Evolutionary conservation across 2,888 invertebrate species (phyloP).

Genomic region (Incurvaria masculella): DNA sequence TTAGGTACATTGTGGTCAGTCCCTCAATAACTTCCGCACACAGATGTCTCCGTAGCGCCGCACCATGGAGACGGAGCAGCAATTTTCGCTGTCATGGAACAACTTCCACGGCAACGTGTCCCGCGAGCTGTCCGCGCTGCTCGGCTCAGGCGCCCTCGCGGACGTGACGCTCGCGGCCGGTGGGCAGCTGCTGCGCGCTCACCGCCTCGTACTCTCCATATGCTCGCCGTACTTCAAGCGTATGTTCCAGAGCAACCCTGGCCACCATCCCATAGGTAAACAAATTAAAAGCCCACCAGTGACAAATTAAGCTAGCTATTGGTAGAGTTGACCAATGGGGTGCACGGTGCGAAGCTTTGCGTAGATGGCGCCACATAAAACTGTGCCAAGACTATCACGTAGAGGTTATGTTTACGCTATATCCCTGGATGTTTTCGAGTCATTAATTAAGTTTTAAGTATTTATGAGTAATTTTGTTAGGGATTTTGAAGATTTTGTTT

Average conservation of each 20-base stretch:
- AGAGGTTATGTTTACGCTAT: no score
- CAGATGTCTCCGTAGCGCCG: not conserved
- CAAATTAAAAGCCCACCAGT: slow-evolving; percentile 7
- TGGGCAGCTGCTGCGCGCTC: slow-evolving; percentile 65
- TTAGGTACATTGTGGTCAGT: no score
- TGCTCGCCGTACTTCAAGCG: slow-evolving; percentile 70
- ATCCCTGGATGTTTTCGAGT: no score
- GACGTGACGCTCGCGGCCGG: slow-evolving; percentile 63
- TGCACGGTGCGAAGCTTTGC: no score
- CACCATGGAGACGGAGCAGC: slow-evolving; percentile 51
- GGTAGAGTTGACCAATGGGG: no score
- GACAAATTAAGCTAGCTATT: no score
- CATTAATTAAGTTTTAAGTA: no score
- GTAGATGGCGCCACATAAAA: no score
- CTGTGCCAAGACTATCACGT: no score
- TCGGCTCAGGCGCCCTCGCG: slow-evolving; percentile 58
- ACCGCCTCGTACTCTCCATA: slow-evolving; percentile 67
- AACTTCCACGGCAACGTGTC: slow-evolving; percentile 69
- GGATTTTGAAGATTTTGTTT: no score
- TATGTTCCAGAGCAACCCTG: slow-evolving; percentile 63
- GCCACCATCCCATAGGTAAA: slow-evolving; percentile 63
- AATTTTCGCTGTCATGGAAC: slow-evolving; percentile 70
- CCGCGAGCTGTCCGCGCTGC: slow-evolving; percentile 60
- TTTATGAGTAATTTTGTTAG: no score
- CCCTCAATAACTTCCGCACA: no score